Base-by-base conservation (phyloP, 2,888 invertebrate species). In the Aproaerema taeniolella region DNA sequence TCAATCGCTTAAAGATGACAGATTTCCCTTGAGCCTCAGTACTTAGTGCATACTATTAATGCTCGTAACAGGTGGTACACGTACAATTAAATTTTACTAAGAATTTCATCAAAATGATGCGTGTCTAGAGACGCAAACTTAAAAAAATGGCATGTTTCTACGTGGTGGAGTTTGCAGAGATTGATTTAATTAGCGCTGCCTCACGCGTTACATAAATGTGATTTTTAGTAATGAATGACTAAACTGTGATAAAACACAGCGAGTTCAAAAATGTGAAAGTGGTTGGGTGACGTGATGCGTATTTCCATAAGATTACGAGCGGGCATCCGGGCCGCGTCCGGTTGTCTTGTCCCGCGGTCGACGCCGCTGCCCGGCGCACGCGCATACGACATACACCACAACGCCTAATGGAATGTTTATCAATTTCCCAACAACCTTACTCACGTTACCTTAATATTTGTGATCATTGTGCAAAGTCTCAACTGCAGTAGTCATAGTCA, bases 201-300 rank as follows among this genome's bases (percentile, higher is more conserved):
- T 12, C 10, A 26, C 9, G 13, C 16, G 31, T 41, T 41, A 30
- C 38, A 30, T 38, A 41, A 37, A 31, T 26, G 25, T 39, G 24
- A 12, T 36, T 31, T 30, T 38, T 11, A 12, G 32, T 37, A 28
- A 42, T 17, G 41, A 10, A 26, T 33, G 42, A 38, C 33, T 30
- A 36, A 42, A 16, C 32, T 32, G 16, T 48, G 45, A 43, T 46
- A 46, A 55, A 49, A 54, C 47, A 46, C 48, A 53, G 54, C 55
- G 55, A 56, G 61, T 55, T 39, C 53, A 62, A 56, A 60, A 62
- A 64, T 65, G 66, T 64, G 69, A 70, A 73, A 72, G 72, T 67
- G 62, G 54, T 60, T 53, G 53, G 50, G 50, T 66, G 66, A 61
- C 58, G 64, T 54, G 57, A 55, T 54, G 45, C 53, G 56, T 57